Evolutionary conservation across 2,888 invertebrate genomes (phyloP).

Genomic region (Linnaemya tessellans): DNA sequence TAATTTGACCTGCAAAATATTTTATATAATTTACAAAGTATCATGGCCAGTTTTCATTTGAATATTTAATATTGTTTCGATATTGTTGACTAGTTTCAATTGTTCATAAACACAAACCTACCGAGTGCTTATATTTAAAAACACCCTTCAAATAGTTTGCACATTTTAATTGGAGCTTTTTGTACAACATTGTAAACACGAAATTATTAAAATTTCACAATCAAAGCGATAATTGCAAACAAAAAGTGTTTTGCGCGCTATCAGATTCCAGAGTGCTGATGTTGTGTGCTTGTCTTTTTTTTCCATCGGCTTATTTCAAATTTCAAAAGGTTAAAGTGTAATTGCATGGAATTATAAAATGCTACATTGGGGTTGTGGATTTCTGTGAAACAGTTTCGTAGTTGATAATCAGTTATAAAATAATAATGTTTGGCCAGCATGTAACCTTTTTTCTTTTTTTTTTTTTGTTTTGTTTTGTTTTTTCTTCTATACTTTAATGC

Average conservation of each 20-base stretch:
- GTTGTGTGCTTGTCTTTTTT: neutral
- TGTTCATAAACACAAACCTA: slow-evolving; percentile 20
- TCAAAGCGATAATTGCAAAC: slow-evolving; percentile 4
- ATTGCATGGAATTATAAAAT: neutral
- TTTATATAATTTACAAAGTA: neutral
- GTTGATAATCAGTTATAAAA: slow-evolving; percentile 37
- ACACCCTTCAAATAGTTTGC: neutral
- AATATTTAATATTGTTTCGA: slow-evolving; percentile 1
- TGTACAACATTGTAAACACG: neutral
- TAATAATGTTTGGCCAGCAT: slow-evolving; percentile 22
- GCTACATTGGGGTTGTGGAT: neutral
- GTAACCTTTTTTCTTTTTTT: neutral
- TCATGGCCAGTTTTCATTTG: neutral
- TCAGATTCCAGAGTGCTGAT: neutral
- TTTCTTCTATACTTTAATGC: slow-evolving; percentile 1
- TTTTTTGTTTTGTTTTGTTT: neutral
- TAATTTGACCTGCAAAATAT: neutral
- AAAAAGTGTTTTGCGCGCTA: slow-evolving; percentile 8
- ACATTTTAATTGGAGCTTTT: neutral
- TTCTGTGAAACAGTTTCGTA: slow-evolving; percentile 19
- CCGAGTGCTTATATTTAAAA: slow-evolving; percentile 6
- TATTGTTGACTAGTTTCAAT: slow-evolving; percentile 19
- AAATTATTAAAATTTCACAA: slow-evolving; percentile 7
- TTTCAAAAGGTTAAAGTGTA: slow-evolving; percentile 5
- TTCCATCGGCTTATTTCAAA: neutral